These are phyloP conservation scores for Periparus ater DNA, from an alignment of 2,797 vertebrate species.

Conservation along the genomic window DNA sequence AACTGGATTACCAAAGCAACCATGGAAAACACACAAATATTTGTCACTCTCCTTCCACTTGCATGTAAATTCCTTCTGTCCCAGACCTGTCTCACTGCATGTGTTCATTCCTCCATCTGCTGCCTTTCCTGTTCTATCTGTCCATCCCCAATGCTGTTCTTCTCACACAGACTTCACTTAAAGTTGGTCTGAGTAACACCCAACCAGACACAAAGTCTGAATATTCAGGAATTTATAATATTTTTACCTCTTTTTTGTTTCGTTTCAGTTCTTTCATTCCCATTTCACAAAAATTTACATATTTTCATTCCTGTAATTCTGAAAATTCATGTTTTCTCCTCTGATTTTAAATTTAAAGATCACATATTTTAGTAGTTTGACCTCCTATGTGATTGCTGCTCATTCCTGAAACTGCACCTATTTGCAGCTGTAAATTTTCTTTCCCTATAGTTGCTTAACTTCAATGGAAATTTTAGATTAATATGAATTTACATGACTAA, in stretches of 20 bases:
- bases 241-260: not conserved
- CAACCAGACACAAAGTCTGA: not conserved
- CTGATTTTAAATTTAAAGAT: not conserved
- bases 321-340: not conserved
- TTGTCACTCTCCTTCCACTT: not conserved
- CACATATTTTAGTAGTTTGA: not conserved
- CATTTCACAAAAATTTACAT: not conserved
- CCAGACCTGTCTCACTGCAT: not conserved
- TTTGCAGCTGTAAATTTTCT: not conserved
- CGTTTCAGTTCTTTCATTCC: not conserved
- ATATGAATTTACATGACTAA: slow-evolving; percentile 25
- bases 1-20: not conserved
- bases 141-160: not conserved
- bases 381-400: not conserved
- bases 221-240: not conserved
- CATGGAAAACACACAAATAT: not conserved
- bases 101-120: not conserved
- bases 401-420: not conserved
- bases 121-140: not conserved
- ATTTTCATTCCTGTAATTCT: not conserved
- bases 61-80: not conserved
- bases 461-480: slow-evolving; percentile 11
- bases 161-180: not conserved
- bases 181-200: not conserved
- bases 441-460: not conserved